Conservation (phyloP, 2,888 invertebrate genomes). For the Drosophila mettleri region DNA sequence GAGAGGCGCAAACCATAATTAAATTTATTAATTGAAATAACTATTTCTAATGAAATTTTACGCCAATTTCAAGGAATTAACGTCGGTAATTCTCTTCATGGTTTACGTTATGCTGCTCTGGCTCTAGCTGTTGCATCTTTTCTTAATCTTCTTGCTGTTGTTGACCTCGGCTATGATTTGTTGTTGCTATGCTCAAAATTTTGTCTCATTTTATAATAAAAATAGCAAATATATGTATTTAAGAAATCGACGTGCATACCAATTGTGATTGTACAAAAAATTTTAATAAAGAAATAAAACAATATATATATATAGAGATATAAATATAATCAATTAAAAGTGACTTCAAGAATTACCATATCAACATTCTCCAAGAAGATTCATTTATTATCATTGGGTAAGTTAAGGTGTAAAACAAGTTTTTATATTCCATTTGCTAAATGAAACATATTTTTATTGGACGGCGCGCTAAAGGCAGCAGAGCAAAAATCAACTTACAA, state of each 20-base stretch:
- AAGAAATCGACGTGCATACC: background rate
- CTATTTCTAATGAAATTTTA: slow-evolving; percentile 35
- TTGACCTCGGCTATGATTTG: slow-evolving; percentile 61
- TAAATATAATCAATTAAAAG: slow-evolving; percentile 17
- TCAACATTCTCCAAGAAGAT: slow-evolving; percentile 27
- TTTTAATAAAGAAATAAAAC: background rate
- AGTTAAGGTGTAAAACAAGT: slow-evolving; percentile 53
- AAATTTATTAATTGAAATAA: slow-evolving; percentile 51
- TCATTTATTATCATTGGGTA: slow-evolving; percentile 53
- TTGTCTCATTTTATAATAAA: slow-evolving; percentile 40
- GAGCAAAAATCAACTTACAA: slow-evolving; percentile 37
- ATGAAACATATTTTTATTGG: slow-evolving; percentile 26
- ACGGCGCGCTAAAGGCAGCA: slow-evolving; percentile 19
- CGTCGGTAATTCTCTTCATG: slow-evolving; percentile 7
- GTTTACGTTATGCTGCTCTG: slow-evolving; percentile 7
- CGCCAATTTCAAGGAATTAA: slow-evolving; percentile 28
- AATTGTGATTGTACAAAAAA: slow-evolving; percentile 29
- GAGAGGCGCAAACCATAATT: slow-evolving; percentile 47
- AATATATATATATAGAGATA: background rate
- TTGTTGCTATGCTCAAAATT: slow-evolving; percentile 59
- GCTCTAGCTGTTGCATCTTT: slow-evolving; percentile 23
- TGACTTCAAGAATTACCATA: slow-evolving; percentile 35
- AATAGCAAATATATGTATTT: slow-evolving; percentile 47
- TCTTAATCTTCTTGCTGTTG: slow-evolving; percentile 11
- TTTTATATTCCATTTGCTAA: slow-evolving; percentile 21